These are phyloP conservation scores for Carabus problematicus DNA, from an alignment of 2,888 invertebrate genomes.

Conservation along the genomic window DNA sequence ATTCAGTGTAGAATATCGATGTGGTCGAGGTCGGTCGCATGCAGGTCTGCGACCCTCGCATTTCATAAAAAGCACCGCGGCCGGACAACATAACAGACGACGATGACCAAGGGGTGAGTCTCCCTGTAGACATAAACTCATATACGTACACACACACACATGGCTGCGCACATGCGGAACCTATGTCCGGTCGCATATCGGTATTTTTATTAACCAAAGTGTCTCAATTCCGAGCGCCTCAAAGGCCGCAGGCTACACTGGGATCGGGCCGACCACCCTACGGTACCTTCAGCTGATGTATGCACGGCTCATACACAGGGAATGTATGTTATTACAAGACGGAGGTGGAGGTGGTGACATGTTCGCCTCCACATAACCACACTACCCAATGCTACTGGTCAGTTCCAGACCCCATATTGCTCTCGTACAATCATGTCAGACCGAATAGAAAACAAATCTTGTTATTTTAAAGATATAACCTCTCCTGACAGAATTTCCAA, in stretches of 20 bases:
- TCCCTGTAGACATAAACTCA: not conserved
- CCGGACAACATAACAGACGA: not conserved
- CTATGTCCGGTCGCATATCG: constrained; percentile 56
- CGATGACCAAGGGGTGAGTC: not conserved
- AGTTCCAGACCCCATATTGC: constrained; percentile 50
- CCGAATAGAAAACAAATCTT: constrained; percentile 58
- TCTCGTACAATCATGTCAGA: constrained; percentile 58
- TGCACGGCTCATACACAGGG: constrained; percentile 49
- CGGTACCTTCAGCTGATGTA: constrained; percentile 49
- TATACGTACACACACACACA: not conserved
- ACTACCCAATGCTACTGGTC: constrained; percentile 53
- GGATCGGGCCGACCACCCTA: constrained; percentile 43
- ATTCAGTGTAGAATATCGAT: not conserved
- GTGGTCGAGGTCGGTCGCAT: too few relatives aligned
- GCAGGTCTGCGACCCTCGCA: constrained; percentile 16
- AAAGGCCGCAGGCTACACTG: constrained; percentile 50
- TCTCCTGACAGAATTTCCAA: too few relatives aligned
- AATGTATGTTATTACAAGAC: constrained; percentile 54
- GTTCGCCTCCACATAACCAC: not conserved
- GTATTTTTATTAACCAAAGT: constrained; percentile 56
- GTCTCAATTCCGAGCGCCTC: constrained; percentile 52
- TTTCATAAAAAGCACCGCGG: constrained; percentile 15
- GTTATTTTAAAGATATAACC: constrained; percentile 51
- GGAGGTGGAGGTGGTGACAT: constrained; percentile 10
- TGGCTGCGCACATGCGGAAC: constrained; percentile 50